These are phyloP conservation scores for Melinaea marsaeus DNA, from an alignment of 2,888 invertebrate genomes.

Conservation along the genomic window DNA sequence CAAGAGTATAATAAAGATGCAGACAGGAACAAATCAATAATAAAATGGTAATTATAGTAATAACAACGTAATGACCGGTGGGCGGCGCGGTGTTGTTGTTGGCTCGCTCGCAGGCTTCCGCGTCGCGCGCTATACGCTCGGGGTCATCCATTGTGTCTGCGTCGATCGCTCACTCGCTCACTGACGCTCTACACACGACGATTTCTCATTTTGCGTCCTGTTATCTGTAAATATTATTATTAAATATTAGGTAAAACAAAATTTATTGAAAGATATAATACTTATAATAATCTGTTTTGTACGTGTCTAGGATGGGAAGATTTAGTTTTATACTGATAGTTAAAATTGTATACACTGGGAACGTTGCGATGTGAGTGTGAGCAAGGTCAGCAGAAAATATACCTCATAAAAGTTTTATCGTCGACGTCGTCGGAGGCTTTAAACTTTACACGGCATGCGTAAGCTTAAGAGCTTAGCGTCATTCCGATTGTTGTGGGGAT, in stretches of 20 bases:
- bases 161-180: neutral
- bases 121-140: constrained; percentile 55
- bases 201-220: neutral
- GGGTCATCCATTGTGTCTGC: constrained; percentile 54
- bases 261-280: too few species aligned
- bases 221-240: neutral
- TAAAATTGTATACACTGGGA: too few species aligned
- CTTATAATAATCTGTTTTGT: too few species aligned
- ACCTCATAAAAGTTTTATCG: constrained; percentile 10
- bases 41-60: neutral
- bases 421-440: neutral
- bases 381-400: too few species aligned
- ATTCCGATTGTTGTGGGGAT: too few species aligned
- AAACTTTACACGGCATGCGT: neutral
- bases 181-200: neutral
- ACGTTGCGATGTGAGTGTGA: too few species aligned
- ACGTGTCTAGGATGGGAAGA: too few species aligned
- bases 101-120: constrained; percentile 43
- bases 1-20: too few species aligned
- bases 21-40: too few species aligned
- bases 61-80: constrained; percentile 33
- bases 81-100: constrained; percentile 52
- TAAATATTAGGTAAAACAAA: too few species aligned
- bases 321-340: too few species aligned
- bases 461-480: too few species aligned